These are phyloP conservation scores for Chaenocephalus aceratus DNA, from an alignment of 2,113 vertebrate species.

Conservation along the genomic window DNA sequence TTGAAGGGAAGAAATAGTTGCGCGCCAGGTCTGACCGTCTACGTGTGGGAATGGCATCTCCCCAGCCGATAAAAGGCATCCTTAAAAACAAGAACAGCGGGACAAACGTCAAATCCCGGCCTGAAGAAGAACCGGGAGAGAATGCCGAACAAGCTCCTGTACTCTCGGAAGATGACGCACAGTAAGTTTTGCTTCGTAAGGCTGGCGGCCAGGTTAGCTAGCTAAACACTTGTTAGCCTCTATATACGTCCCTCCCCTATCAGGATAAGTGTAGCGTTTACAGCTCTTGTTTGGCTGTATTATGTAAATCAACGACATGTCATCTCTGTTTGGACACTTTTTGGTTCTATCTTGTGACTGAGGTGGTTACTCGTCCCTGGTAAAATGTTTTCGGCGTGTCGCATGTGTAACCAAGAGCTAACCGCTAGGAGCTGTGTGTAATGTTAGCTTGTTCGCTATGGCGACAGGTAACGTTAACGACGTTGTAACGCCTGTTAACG, in stretches of 20 bases:
- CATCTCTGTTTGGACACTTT: constrained; percentile 3
- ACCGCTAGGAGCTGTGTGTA: background rate
- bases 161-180: constrained; percentile 81
- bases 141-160: constrained; percentile 66
- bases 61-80: constrained; percentile 86
- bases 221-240: constrained; percentile 72
- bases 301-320: background rate
- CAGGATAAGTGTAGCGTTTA: background rate
- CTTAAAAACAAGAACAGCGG: constrained; percentile 84
- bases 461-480: background rate
- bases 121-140: constrained; percentile 70
- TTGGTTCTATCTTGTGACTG: background rate
- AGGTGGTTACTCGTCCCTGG: background rate
- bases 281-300: constrained; percentile 10
- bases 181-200: constrained; percentile 77
- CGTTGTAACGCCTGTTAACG: background rate
- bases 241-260: constrained; percentile 1
- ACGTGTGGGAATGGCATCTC: constrained; percentile 84
- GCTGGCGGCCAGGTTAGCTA: constrained; percentile 33
- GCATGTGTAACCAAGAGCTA: background rate
- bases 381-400: background rate
- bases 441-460: constrained; percentile 30
- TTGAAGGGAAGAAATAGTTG: constrained; percentile 3
- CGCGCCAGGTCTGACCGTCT: constrained; percentile 43
- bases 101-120: constrained; percentile 56